These are phyloP conservation scores for Radopholus similis DNA, from an alignment of 1,140 invertebrate genomes.

Conservation along the genomic window DNA sequence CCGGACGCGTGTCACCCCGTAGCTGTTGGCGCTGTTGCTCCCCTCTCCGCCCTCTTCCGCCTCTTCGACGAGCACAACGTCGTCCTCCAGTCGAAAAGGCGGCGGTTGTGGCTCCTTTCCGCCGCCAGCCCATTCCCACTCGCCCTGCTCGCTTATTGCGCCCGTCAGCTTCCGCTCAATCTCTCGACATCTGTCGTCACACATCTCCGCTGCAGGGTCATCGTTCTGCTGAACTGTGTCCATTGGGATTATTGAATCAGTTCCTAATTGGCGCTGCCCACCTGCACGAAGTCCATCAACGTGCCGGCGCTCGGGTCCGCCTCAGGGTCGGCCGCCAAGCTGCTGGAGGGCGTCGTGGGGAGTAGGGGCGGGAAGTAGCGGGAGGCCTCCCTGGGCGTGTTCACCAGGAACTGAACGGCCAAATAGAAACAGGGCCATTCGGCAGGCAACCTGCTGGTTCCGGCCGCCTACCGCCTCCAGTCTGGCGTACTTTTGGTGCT, in stretches of 20 bases:
- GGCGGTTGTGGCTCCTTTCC: neutral
- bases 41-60: neutral
- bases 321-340: neutral
- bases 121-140: neutral
- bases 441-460: neutral
- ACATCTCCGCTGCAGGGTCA: neutral
- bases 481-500: slow-evolving; percentile 3
- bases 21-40: neutral
- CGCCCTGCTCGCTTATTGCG: neutral
- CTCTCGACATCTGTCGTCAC: slow-evolving; percentile 14
- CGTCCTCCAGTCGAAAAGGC: neutral
- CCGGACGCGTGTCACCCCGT: neutral
- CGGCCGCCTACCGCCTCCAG: slow-evolving; percentile 7
- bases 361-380: slow-evolving; percentile 2
- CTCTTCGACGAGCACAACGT: neutral
- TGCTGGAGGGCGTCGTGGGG: neutral
- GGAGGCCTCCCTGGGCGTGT: slow-evolving; percentile 5
- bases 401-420: slow-evolving; percentile 7
- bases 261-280: neutral
- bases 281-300: neutral
- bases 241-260: neutral
- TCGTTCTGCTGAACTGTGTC: slow-evolving; percentile 4
- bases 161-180: slow-evolving; percentile 14
- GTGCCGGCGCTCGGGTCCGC: neutral
- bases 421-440: neutral